Evolutionary conservation across 2,113 vertebrate species (phyloP), one percentile per base, ranked within the genome.

Genomic region (Sphaerodactylus townsendi): DNA sequence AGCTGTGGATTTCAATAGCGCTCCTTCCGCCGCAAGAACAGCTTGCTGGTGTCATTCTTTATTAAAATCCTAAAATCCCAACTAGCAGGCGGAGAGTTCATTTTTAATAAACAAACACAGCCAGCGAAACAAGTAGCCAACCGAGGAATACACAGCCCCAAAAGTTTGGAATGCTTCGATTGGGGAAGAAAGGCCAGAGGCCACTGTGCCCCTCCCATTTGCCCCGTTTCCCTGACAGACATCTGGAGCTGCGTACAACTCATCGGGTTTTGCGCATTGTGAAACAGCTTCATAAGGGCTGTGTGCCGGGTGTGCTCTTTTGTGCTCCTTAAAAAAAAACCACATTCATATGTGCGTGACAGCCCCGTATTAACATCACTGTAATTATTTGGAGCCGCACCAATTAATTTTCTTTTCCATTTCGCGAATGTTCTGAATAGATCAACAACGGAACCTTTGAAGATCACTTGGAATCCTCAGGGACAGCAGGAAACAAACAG

Each of bases 61-160:
- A 86, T 64, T 85, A 86, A 85, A 88, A 77, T 6, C 62, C 65
- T 85, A 86, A 85, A 88, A 77, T 6, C 62, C 65, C 85, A 86
- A 78, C 84, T 82, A 85, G 33, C 48, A 72, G 86, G 70, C 71
- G 66, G 8, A 0, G 89, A 88, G 78, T 53, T 39, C 21, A 30
- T 72, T 33, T 90, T 86, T 48, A 84, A 77, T 11, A 65, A 10
- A 69, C 11, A 64, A 39, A 17, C 28, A 87, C 81, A 77, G 39
- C 9, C 7, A 86, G 80, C 28, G 75, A 50, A 68, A 35, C n/a
- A 35, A 80, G 0, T 2, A 81, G 35, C 80, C 77, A 77, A 0
- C 62, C 56, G 79, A 3, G 64, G 65, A 91, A 56, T 7, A 14
- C 7, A 62, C 87, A 70, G 65, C 1, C 9, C 65, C 65, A 6